Conservation (phyloP, 2,797 vertebrate species). For the Tapirus indicus region DNA sequence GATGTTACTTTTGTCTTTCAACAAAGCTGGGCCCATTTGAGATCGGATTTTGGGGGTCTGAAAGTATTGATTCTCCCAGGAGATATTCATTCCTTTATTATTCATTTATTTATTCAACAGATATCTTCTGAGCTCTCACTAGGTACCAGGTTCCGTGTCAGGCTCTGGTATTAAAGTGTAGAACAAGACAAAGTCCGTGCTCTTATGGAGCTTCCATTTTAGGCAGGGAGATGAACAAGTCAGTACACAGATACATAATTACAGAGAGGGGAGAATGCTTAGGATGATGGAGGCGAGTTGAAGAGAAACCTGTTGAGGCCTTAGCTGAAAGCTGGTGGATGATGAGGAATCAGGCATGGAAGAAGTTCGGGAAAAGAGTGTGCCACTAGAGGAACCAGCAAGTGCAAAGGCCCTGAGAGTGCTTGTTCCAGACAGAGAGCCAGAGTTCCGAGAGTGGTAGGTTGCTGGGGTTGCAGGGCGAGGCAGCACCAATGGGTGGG, state of each 20-base stretch:
- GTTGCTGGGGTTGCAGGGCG: neutral
- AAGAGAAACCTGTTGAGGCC: neutral
- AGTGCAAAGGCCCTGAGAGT: neutral
- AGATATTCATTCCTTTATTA: neutral
- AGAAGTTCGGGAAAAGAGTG: neutral
- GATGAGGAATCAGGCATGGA: neutral
- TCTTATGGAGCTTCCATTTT: neutral
- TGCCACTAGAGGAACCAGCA: neutral
- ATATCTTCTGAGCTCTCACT: neutral
- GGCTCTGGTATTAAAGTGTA: neutral
- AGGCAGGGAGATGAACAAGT: neutral
- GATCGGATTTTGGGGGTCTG: neutral
- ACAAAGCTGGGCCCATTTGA: neutral
- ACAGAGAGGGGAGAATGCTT: neutral
- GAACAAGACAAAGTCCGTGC: neutral
- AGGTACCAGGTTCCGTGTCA: neutral
- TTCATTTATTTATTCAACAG: neutral
- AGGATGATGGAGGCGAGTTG: neutral
- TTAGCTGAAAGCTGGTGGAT: neutral
- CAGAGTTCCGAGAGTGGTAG: neutral
- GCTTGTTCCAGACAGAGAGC: neutral
- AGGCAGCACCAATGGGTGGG: neutral
- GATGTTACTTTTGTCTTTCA: neutral
- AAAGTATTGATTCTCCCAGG: neutral
- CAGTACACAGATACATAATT: neutral